Evolutionary conservation across 2,113 vertebrate genomes (phyloP).

Genomic region (Nibea albiflora): DNA sequence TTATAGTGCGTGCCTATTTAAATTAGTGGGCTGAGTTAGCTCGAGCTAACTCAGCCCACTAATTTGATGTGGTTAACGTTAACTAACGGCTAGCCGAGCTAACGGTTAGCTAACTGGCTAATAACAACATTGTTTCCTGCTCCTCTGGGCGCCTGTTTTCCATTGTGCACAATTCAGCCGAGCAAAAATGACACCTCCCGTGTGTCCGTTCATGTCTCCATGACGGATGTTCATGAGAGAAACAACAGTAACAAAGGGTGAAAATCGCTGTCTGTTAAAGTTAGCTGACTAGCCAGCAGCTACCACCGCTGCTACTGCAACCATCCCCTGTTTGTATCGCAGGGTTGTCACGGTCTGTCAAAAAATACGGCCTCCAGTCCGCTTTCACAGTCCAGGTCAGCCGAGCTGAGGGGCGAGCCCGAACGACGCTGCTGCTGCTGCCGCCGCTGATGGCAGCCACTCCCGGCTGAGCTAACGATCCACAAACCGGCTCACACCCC

Average conservation of each 20-base stretch:
- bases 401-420: constrained; percentile 25
- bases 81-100: constrained; percentile 67
- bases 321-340: constrained; percentile 45
- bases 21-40: constrained; percentile 81
- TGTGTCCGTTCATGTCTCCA: constrained; percentile 19
- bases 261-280: constrained; percentile 29
- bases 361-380: constrained; percentile 66
- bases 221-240: neutral
- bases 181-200: neutral
- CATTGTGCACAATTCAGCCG: constrained; percentile 38
- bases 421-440: constrained; percentile 1
- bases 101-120: constrained; percentile 72
- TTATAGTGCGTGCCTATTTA: constrained; percentile 24
- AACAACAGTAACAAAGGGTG: neutral
- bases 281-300: constrained; percentile 51
- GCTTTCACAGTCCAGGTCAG: constrained; percentile 78
- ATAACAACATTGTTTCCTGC: constrained; percentile 63
- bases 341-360: constrained; percentile 42
- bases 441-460: neutral
- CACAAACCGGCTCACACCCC: constrained; percentile 26
- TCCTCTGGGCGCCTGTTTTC: constrained; percentile 41
- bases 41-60: constrained; percentile 76
- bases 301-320: constrained; percentile 16
- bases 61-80: constrained; percentile 60
- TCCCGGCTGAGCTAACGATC: too few species aligned